A percentile compares a stretch with the other conserved stretches of the same genome.
phyloP scores from a whole-genome alignment of 2,888 invertebrate genomes.

The Esperia sulphurella region DNA sequence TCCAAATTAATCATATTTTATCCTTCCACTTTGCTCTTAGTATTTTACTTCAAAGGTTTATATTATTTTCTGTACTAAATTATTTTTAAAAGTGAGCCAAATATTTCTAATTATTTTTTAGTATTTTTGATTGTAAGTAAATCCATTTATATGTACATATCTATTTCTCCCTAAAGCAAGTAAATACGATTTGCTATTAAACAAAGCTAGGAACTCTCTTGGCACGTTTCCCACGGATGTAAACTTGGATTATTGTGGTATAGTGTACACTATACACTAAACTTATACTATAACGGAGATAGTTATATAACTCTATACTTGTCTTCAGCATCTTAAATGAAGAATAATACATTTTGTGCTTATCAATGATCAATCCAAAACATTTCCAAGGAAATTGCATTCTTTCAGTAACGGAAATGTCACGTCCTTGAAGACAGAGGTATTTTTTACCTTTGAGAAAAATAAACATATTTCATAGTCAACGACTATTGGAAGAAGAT shows the following conservation, averaged over 20 bases:
- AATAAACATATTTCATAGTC: no score
- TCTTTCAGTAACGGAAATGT: background rate
- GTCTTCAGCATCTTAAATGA: background rate
- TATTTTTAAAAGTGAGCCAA: no score
- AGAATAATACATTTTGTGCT: background rate
- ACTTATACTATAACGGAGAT: background rate
- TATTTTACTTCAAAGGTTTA: no score
- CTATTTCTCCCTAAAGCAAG: no score
- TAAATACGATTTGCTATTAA: conserved; percentile 16
- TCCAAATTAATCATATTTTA: no score
- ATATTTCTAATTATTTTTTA: no score
- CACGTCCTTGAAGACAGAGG: background rate
- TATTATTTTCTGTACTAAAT: no score
- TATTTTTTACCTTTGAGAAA: no score
- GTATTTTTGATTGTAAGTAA: no score
- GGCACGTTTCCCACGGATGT: conserved; percentile 48
- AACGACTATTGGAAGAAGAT: no score
- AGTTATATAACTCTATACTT: background rate
- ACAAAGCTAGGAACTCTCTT: conserved; percentile 40
- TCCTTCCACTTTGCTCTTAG: no score
- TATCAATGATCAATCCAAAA: background rate
- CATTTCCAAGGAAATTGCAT: background rate
- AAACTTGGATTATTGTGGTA: conserved; percentile 38
- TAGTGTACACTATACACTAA: conserved; percentile 4
- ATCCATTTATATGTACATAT: no score